Base-by-base conservation (phyloP, 2,113 vertebrate genomes). In the Taurulus bubalis region DNA sequence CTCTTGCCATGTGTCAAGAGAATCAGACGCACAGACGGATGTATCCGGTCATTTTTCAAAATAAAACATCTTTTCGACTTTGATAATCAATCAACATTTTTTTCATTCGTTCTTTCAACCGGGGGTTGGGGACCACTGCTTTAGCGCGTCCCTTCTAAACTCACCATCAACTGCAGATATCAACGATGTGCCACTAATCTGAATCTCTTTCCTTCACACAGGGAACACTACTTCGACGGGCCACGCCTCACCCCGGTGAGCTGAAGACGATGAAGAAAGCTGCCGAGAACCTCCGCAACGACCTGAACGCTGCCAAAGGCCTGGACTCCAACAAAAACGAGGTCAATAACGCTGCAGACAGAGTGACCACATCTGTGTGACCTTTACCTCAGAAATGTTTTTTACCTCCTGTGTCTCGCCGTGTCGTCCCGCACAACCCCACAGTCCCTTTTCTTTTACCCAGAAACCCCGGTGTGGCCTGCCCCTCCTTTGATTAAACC, bases 281-380 rank as follows among this genome's bases (percentile, higher is more conserved):
- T 45, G 97, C 94, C 26, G 98, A 99, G 94, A 99, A 96, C 92
- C 94, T 99, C 83, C 97, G 98, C 88, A 99, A 98, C 7, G 97
- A 99, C 93, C 92, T 98, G 96, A 98, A 96, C 28, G 97, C 97
- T 79, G 97, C 98, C 95, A 99, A 98, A 96, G 97, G 95, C 95
- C 95, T 99, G 97, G 98, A 99, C 94, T 97, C 98, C 94, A 99
- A 99, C 96, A 99, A 99, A 96, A 99, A 99, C 3, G 96, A 99
- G 96, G 97, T 99, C 97, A 98, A 97, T 96, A 98, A 97, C 32
- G 93, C 97, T 95, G 87, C 95, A 92, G 97, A 98, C 95, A 96
- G 95, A 93, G 96, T 99, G 95, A 99, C 97, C 94, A 99, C 98
- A 78, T 98, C 98, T 22, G 98, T 99, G 94, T 99, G 97, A 97